phyloP scores from a whole-genome alignment of 2,797 vertebrate genomes.

The Acrossocheilus fasciatus region DNA sequence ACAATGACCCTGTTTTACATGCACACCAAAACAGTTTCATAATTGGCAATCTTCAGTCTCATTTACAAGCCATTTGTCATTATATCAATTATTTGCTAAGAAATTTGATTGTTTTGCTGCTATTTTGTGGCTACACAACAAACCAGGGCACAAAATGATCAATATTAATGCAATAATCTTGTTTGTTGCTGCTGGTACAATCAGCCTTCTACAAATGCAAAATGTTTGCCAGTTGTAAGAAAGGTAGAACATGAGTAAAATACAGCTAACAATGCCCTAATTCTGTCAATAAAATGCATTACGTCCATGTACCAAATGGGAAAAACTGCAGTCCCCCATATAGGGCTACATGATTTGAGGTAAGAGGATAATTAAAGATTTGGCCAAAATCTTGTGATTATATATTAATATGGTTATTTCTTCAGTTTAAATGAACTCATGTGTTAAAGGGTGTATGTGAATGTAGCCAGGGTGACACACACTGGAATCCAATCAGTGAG shows the following conservation, averaged over 20 bases:
- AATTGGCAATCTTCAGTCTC: neutral
- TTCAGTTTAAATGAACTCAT: neutral
- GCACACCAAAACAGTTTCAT: neutral
- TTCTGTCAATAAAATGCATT: neutral
- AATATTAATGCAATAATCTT: conserved; percentile 9
- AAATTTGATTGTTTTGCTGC: neutral
- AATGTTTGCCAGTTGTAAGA: neutral
- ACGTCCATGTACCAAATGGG: neutral
- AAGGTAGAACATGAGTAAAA: neutral
- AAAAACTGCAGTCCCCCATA: neutral
- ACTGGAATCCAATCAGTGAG: conserved; percentile 41
- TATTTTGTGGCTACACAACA: neutral
- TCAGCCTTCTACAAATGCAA: neutral
- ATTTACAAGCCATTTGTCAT: neutral
- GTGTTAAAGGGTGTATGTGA: neutral
- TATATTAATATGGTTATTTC: neutral
- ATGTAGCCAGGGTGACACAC: neutral
- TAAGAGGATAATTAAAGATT: neutral
- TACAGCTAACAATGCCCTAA: neutral
- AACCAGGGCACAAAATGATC: neutral
- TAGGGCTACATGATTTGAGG: neutral
- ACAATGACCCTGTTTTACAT: neutral
- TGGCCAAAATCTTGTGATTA: neutral
- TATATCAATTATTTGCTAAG: neutral
- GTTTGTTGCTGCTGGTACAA: neutral